These are phyloP conservation scores for Drosophila jambulina DNA, from an alignment of 1,140 invertebrate species.

Conservation along the genomic window DNA sequence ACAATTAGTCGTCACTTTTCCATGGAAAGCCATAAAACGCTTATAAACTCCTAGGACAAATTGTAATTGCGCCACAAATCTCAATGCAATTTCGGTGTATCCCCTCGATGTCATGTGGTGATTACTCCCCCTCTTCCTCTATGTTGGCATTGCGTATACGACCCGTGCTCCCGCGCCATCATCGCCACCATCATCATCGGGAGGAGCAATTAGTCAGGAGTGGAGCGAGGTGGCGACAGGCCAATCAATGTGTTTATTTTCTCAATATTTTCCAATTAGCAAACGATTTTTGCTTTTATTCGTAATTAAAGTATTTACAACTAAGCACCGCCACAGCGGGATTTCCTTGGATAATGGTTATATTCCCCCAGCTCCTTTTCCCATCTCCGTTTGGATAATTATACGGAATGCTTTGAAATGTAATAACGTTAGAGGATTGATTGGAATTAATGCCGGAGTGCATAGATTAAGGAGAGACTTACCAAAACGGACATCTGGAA, in stretches of 20 bases:
- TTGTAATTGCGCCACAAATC: conserved; percentile 61
- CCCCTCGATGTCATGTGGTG: conserved; percentile 53
- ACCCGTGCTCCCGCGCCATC: conserved; percentile 6
- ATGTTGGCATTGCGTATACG: conserved; percentile 56
- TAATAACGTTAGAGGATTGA: conserved; percentile 34
- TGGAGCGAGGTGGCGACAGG: neutral
- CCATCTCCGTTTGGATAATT: conserved; percentile 22
- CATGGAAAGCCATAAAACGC: conserved; percentile 42
- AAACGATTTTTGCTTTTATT: conserved; percentile 63
- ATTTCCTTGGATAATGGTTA: conserved; percentile 38
- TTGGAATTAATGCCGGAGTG: conserved; percentile 6
- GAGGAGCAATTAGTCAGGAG: conserved; percentile 14
- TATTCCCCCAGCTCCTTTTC: conserved; percentile 9
- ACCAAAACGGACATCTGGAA: neutral
- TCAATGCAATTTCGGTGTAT: conserved; percentile 69
- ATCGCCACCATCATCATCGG: neutral
- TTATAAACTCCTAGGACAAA: conserved; percentile 38
- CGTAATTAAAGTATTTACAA: conserved; percentile 74
- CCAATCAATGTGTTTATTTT: conserved; percentile 53
- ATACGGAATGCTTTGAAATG: conserved; percentile 3
- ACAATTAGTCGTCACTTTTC: conserved; percentile 28
- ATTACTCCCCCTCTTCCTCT: neutral
- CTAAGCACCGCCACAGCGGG: conserved; percentile 59
- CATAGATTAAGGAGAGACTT: neutral
- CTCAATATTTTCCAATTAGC: conserved; percentile 73